Base-by-base conservation (phyloP, 2,888 invertebrate genomes). In the Galerucella calmariensis region DNA sequence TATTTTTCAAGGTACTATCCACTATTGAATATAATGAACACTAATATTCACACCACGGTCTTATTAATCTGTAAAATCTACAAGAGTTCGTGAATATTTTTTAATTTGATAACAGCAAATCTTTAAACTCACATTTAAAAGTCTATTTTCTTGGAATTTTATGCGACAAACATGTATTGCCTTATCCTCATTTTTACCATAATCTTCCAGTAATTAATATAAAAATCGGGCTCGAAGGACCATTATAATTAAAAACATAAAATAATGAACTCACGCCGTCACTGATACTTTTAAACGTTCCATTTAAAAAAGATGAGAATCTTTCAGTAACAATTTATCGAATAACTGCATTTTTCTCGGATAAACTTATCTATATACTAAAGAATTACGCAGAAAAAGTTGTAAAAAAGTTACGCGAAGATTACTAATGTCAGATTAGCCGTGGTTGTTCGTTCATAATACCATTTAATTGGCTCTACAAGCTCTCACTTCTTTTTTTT, bases 381-480 rank as follows among this genome's bases (percentile, higher is more conserved):
- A n/a, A 62, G 14, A 62, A 62, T 62, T 62, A 62, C 62, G 62
- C 56, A 41, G n/a, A 35, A 10, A 62, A 62, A 62, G 35, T 62
- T 62, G 62, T 62, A 35, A 14, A 11, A 62, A 62, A 62, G 14
- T 62, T 62, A 41, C 35, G 62, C 62, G 6, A n/a, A 62, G 62
- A 62, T 62, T 41, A 62, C 35, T 16, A 41, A n/a, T 41, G 62
- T 62, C 62, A 62, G 62, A 62, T 62, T 16, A 35, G 12, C n/a
- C 62, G 8, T 9, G n/a, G 24, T 24, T 62, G 62, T 61, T 61
- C 27, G 61, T 62, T 35, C 62, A 62, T 62, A 62, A 62, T 35
- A 62, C 62, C 62, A 62, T 62, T 62, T 62, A 62, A 62, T 62
- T 62, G 62, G 62, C 62, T 62, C 62, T 62, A 62, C 62, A 62